Evolutionary conservation across 2,888 invertebrate genomes (phyloP).

Genomic region (Trisateles emortualis): DNA sequence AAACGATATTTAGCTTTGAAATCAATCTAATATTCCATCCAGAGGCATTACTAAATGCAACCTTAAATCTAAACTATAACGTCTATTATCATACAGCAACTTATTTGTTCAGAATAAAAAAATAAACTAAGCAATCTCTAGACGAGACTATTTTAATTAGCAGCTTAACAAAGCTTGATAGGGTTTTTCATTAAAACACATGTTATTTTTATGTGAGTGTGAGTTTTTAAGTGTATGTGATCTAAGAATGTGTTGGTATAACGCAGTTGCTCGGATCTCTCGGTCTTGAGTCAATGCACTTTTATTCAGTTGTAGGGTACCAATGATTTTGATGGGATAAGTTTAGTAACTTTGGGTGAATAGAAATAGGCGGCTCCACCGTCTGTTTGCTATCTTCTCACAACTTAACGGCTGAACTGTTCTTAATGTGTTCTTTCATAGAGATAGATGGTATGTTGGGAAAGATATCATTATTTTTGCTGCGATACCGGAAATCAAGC

Average conservation of each 20-base stretch:
- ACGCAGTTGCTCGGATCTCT: conserved; percentile 20
- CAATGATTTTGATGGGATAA: conserved; percentile 4
- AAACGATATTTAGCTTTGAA: no score
- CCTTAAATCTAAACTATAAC: conserved; percentile 14
- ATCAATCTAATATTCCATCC: background rate
- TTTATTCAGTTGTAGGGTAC: conserved; percentile 32
- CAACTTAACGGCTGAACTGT: no score
- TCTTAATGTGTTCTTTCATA: no score
- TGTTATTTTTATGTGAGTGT: conserved; percentile 24
- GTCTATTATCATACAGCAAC: conserved; percentile 16
- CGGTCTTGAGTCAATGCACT: conserved; percentile 44
- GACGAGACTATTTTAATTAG: conserved; percentile 40
- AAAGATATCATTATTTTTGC: no score
- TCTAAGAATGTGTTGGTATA: conserved; percentile 17
- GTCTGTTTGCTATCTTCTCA: no score
- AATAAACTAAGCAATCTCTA: conserved; percentile 40
- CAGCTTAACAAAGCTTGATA: conserved; percentile 41
- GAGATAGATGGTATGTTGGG: no score
- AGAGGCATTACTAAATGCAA: conserved; percentile 16
- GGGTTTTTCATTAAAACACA: conserved; percentile 35
- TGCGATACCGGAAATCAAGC: no score
- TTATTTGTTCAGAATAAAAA: conserved; percentile 39
- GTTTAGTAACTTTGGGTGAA: background rate
- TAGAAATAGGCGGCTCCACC: no score
- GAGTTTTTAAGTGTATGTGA: no score